Conservation (phyloP, 92 coral and sea anemone genomes). For the Paramuricea clavata region DNA sequence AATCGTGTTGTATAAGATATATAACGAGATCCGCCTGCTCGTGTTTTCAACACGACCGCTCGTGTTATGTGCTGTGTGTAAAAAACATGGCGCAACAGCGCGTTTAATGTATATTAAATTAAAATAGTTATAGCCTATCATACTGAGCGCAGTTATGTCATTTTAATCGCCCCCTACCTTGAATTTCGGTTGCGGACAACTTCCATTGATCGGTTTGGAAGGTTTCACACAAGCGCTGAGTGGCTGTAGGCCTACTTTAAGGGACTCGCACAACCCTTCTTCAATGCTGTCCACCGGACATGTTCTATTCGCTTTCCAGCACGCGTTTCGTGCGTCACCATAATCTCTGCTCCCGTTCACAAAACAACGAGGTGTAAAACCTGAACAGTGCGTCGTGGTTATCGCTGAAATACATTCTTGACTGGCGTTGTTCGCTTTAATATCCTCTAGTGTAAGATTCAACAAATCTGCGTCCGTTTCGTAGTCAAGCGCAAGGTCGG, state of each 20-base stretch:
- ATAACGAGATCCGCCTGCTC: too few species aligned
- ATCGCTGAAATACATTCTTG: not conserved
- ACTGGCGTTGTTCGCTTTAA: not conserved
- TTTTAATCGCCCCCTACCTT: not conserved
- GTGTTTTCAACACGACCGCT: too few species aligned
- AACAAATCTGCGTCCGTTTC: not conserved
- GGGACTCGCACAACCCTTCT: not conserved
- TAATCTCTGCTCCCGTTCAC: not conserved
- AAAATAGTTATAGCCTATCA: not conserved
- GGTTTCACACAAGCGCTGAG: constrained; percentile 13
- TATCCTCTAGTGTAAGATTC: not conserved
- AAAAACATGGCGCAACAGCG: not conserved
- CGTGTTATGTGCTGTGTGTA: too few species aligned
- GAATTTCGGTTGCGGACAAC: constrained; percentile 21
- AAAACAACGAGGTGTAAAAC: constrained; percentile 2
- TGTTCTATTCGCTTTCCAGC: not conserved
- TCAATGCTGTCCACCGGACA: not conserved
- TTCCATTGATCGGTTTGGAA: not conserved
- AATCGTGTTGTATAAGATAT: too few species aligned
- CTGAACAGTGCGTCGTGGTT: not conserved
- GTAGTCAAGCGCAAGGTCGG: not conserved
- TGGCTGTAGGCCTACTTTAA: not conserved
- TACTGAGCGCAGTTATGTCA: not conserved
- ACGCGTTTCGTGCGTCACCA: not conserved
- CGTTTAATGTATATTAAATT: too few species aligned